Evolutionary conservation across 2,888 invertebrate species (phyloP), one percentile per base, ranked within the genome.

Genomic region (Meandrusa payeni): DNA sequence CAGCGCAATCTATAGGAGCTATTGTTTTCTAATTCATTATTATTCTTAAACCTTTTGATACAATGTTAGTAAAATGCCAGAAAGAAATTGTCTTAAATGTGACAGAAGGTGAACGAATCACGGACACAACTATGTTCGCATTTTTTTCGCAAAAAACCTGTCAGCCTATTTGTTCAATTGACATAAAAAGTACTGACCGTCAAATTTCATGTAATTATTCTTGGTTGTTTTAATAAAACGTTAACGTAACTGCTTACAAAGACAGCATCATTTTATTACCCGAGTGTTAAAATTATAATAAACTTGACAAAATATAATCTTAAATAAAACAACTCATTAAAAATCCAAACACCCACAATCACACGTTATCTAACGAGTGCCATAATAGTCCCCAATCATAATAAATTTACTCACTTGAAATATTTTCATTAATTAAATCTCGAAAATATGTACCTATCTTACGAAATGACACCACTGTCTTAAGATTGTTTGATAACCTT

Each of bases 11-110:
- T 75, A 59, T 68, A 69, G 61, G 50, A 59, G 57, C 56, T 57
- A 66, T 63, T 64, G 64, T 66, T 68, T 64, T 68, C 69, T 75
- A 73, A 69, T 69, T 71, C 60, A 60, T 59, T 63, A 66, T 70
- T 66, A 63, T 62, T n/a, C n/a, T n/a, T n/a, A n/a, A n/a, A n/a
- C n/a, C n/a, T n/a, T n/a, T n/a, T n/a, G n/a, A n/a, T n/a, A n/a
- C n/a, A n/a, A n/a, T n/a, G n/a, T n/a, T n/a, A n/a, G n/a, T n/a
- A n/a, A n/a, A n/a, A n/a, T n/a, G n/a, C n/a, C n/a, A n/a, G n/a
- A n/a, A n/a, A n/a, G n/a, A n/a, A n/a, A n/a, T n/a, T n/a, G n/a
- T n/a, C n/a, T n/a, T n/a, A n/a, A n/a, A n/a, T n/a, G n/a, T n/a
- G n/a, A n/a, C n/a, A n/a, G n/a, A n/a, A n/a, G n/a, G n/a, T n/a